These are phyloP conservation scores for Epinotia demarniana DNA, from an alignment of 2,888 invertebrate genomes.

Conservation along the genomic window DNA sequence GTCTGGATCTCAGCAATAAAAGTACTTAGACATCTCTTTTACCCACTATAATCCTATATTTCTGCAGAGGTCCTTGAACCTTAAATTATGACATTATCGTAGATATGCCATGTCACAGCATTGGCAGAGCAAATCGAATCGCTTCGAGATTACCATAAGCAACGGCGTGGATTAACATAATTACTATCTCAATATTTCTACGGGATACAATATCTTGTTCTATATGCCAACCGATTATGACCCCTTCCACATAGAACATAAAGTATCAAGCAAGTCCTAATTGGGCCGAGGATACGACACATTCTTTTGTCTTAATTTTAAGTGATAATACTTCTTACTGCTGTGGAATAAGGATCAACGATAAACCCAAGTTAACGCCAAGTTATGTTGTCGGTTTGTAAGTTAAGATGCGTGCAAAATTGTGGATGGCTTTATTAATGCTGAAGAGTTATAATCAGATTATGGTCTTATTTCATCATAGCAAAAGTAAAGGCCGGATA, in stretches of 20 bases:
- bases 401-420: conserved; percentile 37
- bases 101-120: conserved; percentile 51
- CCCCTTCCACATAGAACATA: not conserved
- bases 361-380: not conserved
- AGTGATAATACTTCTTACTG: not conserved
- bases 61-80: conserved; percentile 17
- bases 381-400: not conserved
- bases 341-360: conserved; percentile 8
- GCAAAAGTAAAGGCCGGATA: not conserved
- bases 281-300: not conserved
- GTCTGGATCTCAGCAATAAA: not conserved
- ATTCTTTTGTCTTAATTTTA: not conserved
- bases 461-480: not conserved
- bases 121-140: conserved; percentile 39
- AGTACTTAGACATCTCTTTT: not conserved
- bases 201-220: conserved; percentile 13
- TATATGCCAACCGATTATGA: conserved; percentile 4
- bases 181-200: conserved; percentile 43
- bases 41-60: not conserved
- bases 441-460: not conserved
- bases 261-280: not conserved
- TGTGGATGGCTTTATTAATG: conserved; percentile 35
- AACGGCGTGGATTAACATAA: conserved; percentile 43
- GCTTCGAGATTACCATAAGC: conserved; percentile 43
- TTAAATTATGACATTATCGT: conserved; percentile 37